phyloP scores from a whole-genome alignment of 2,888 invertebrate genomes.

The Aradus depressus region DNA sequence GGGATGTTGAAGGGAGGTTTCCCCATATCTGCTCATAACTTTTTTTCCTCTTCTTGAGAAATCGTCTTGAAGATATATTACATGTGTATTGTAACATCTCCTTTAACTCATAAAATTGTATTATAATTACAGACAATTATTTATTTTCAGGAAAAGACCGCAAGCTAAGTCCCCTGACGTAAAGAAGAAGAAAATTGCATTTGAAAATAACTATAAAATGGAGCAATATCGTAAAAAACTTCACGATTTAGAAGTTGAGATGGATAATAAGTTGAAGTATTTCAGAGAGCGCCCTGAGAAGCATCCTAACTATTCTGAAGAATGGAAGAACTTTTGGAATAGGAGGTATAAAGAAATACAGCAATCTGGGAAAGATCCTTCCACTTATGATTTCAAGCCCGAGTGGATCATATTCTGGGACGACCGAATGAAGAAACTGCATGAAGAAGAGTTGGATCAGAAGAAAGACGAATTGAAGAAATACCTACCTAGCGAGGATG shows the following conservation, averaged over 20 bases:
- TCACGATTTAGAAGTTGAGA: slow-evolving; percentile 35
- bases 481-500: slow-evolving; percentile 29
- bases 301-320: slow-evolving; percentile 75
- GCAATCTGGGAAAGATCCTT: slow-evolving; percentile 54
- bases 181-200: slow-evolving; percentile 10
- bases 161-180: slow-evolving; percentile 11
- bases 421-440: slow-evolving; percentile 64
- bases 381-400: slow-evolving; percentile 73
- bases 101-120: no score
- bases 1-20: no score
- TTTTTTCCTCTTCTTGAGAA: no score
- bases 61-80: no score
- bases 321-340: slow-evolving; percentile 87
- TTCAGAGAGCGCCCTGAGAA: slow-evolving; percentile 79
- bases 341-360: slow-evolving; percentile 67
- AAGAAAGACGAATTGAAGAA: slow-evolving; percentile 58
- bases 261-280: slow-evolving; percentile 44
- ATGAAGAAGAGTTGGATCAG: slow-evolving; percentile 53
- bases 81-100: no score
- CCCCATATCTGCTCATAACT: no score
- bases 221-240: slow-evolving; percentile 47
- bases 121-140: no score
- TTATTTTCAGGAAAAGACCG: no score
- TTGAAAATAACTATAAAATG: slow-evolving; percentile 37
- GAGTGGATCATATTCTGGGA: slow-evolving; percentile 85